Percentiles rank a stretch among this genome's conserved stretches.
phyloP scores from a whole-genome alignment of 1,140 invertebrate genomes.

The Drosophila prosaltans region DNA sequence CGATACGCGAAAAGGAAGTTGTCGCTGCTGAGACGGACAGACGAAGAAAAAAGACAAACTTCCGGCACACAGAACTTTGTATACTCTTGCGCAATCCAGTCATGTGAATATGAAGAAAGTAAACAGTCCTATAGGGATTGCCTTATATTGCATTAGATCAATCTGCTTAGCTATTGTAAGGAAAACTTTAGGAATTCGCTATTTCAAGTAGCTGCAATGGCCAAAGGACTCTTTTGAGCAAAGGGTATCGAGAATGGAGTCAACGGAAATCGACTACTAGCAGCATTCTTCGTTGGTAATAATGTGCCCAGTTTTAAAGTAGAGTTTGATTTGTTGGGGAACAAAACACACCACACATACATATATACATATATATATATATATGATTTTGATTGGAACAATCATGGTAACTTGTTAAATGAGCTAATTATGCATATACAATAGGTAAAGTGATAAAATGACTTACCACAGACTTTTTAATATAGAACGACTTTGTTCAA shows the following conservation, averaged over 20 bases:
- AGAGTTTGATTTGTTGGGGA: slow-evolving; percentile 59
- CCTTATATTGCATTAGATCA: too few relatives aligned
- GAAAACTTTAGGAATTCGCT: too few relatives aligned
- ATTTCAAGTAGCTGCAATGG: too few relatives aligned
- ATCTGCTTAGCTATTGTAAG: too few relatives aligned
- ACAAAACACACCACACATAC: neutral
- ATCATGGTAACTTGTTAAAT: slow-evolving; percentile 23
- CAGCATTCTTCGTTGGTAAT: slow-evolving; percentile 66
- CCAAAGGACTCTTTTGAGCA: too few relatives aligned
- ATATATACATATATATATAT: slow-evolving; percentile 26
- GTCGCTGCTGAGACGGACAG: slow-evolving; percentile 32
- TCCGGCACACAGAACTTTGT: neutral
- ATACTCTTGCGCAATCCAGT: too few relatives aligned
- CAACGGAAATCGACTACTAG: slow-evolving; percentile 63
- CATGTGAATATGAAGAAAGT: too few relatives aligned
- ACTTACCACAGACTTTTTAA: too few relatives aligned
- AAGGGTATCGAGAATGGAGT: slow-evolving; percentile 20
- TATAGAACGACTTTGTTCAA: too few relatives aligned
- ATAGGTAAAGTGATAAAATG: too few relatives aligned
- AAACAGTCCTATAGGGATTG: too few relatives aligned
- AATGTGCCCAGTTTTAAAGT: slow-evolving; percentile 71
- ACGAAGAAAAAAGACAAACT: neutral
- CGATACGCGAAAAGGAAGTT: slow-evolving; percentile 51
- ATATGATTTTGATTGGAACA: slow-evolving; percentile 1
- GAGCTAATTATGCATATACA: neutral